phyloP scores from a whole-genome alignment of 2,888 invertebrate genomes.

The Pseudococcus viburni region DNA sequence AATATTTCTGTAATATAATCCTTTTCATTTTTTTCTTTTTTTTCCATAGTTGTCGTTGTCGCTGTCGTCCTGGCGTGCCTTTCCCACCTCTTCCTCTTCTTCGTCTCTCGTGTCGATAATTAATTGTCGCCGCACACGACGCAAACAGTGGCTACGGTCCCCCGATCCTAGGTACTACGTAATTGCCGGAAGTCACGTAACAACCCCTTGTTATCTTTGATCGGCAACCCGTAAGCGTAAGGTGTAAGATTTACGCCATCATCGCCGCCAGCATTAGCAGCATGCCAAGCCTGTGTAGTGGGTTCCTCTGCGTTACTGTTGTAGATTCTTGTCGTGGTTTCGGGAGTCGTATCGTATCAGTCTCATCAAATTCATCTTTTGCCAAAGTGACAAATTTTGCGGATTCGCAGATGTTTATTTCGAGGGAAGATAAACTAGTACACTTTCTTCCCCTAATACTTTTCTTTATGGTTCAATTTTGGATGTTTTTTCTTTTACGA shows the following conservation, averaged over 20 bases:
- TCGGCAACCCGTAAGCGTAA: not conserved
- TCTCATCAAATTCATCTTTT: too few species aligned
- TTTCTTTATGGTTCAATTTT: too few species aligned
- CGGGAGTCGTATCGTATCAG: too few species aligned
- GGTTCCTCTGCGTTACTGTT: not conserved
- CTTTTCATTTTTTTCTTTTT: not conserved
- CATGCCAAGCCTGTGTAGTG: not conserved
- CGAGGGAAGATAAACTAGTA: too few species aligned
- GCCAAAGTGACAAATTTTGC: too few species aligned
- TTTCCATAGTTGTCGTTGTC: not conserved
- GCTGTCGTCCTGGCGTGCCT: not conserved
- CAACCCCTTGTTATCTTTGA: conserved; percentile 31
- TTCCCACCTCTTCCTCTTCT: not conserved
- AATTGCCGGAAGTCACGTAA: conserved; percentile 31
- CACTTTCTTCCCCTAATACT: too few species aligned
- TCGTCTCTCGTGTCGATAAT: conserved; percentile 2
- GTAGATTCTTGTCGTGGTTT: too few species aligned
- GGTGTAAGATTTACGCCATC: not conserved
- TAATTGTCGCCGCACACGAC: conserved; percentile 17
- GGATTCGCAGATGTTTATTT: too few species aligned
- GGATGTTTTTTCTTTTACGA: too few species aligned
- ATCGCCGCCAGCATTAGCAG: not conserved
- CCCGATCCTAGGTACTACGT: not conserved
- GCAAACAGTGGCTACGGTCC: not conserved
- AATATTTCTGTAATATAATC: conserved; percentile 31